Evolutionary conservation across 2,113 vertebrate species (phyloP).

Genomic region (Anas platyrhynchos): DNA sequence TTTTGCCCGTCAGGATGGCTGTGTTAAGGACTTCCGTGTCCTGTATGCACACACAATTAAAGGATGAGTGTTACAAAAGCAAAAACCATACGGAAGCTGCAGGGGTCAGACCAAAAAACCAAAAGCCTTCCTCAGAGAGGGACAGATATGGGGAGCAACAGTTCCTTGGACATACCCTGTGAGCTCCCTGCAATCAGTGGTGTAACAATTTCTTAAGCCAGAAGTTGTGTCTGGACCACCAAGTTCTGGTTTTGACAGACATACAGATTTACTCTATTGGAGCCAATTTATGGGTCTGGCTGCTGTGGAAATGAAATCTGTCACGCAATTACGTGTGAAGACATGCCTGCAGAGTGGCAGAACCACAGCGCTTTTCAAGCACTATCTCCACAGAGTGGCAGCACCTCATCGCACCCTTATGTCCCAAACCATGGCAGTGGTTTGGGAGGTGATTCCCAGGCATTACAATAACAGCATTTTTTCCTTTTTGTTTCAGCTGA

Average conservation of each 20-base stretch:
- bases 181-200: fast-evolving
- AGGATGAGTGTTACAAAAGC: fast-evolving
- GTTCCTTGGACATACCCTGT: fast-evolving
- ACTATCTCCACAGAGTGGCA: not conserved
- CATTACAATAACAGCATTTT: not conserved
- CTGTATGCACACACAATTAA: constrained; percentile 33
- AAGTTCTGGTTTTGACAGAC: not conserved
- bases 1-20: constrained; percentile 77
- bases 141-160: not conserved
- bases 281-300: not conserved
- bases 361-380: fast-evolving
- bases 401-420: not conserved
- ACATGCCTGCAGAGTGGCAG: not conserved
- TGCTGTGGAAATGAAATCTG: not conserved
- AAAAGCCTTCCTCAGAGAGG: not conserved
- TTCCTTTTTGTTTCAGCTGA: not conserved
- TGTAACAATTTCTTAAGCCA: not conserved
- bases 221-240: not conserved
- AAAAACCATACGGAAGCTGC: fast-evolving
- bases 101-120: not conserved
- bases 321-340: fast-evolving
- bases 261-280: not conserved
- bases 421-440: not conserved
- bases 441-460: not conserved
- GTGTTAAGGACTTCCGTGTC: constrained; percentile 80